These are phyloP conservation scores for Sialis lutaria DNA, from an alignment of 2,888 invertebrate genomes.

Conservation along the genomic window DNA sequence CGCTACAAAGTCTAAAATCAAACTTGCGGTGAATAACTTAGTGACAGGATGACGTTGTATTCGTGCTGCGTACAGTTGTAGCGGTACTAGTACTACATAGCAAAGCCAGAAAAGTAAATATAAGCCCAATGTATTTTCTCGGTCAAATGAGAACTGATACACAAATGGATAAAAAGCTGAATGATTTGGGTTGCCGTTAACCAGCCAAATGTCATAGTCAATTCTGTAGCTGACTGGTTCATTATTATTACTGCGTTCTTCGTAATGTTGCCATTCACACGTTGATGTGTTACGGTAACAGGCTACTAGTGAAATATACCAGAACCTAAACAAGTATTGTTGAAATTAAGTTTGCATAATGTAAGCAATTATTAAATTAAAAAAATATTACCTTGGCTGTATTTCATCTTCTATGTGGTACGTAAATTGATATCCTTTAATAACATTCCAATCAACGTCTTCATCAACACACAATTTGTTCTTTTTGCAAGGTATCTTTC, in stretches of 20 bases:
- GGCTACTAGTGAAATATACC: conserved; percentile 90
- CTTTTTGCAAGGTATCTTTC: conserved; percentile 69
- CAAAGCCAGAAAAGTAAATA: conserved; percentile 76
- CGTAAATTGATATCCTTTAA: conserved; percentile 82
- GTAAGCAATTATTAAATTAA: neutral
- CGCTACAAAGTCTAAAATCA: conserved; percentile 71
- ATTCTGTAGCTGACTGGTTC: conserved; percentile 25
- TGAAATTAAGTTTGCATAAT: neutral
- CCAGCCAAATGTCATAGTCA: conserved; percentile 86
- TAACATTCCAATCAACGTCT: conserved; percentile 67
- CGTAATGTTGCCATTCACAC: conserved; percentile 72
- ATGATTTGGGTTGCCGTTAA: conserved; percentile 87
- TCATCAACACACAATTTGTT: conserved; percentile 71
- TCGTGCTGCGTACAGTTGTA: conserved; percentile 81
- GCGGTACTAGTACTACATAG: conserved; percentile 69
- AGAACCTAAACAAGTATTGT: conserved; percentile 46
- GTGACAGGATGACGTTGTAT: conserved; percentile 85
- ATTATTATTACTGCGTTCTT: conserved; percentile 19
- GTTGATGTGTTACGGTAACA: conserved; percentile 68
- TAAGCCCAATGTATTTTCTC: conserved; percentile 81
- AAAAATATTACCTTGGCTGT: conserved; percentile 58
- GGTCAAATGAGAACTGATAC: conserved; percentile 93
- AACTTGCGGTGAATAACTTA: conserved; percentile 72
- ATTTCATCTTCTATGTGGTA: conserved; percentile 78
- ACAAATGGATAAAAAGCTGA: conserved; percentile 74